Evolutionary conservation across 2,113 vertebrate genomes (phyloP).

Genomic region (Casuarius casuarius): DNA sequence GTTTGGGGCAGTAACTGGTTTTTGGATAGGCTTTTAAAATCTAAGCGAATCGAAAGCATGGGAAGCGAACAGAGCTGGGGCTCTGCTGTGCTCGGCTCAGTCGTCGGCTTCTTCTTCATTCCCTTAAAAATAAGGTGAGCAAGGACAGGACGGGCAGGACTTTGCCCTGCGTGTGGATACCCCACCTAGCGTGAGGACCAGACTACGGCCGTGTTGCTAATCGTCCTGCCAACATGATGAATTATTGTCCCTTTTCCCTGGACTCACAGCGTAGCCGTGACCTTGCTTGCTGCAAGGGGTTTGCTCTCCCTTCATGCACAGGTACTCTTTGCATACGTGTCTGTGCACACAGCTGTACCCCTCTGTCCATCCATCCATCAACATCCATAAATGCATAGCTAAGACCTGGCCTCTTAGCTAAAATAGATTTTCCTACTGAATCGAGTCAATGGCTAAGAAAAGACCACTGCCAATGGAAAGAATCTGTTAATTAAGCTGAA

Average conservation of each 20-base stretch:
- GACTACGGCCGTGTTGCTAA: neutral
- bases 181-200: fast-evolving
- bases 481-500: neutral
- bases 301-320: neutral
- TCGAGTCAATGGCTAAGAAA: neutral
- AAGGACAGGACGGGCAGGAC: neutral
- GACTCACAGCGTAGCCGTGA: neutral
- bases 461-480: neutral
- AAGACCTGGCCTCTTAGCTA: neutral
- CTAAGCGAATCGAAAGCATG: no score
- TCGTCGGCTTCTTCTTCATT: no score
- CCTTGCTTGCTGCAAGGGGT: neutral
- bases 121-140: neutral
- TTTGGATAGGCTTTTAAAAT: no score
- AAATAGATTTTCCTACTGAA: neutral
- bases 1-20: no score
- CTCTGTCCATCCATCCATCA: neutral
- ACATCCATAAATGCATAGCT: neutral
- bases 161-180: neutral
- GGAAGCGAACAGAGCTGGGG: no score
- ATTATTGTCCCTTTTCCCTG: neutral
- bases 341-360: neutral
- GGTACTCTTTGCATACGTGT: fast-evolving
- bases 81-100: no score
- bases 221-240: neutral